A percentile compares a stretch with the other conserved stretches of the same genome.
Evolutionary conservation across 2,888 invertebrate species (phyloP).

Genomic region (Drosophila bunnanda): DNA sequence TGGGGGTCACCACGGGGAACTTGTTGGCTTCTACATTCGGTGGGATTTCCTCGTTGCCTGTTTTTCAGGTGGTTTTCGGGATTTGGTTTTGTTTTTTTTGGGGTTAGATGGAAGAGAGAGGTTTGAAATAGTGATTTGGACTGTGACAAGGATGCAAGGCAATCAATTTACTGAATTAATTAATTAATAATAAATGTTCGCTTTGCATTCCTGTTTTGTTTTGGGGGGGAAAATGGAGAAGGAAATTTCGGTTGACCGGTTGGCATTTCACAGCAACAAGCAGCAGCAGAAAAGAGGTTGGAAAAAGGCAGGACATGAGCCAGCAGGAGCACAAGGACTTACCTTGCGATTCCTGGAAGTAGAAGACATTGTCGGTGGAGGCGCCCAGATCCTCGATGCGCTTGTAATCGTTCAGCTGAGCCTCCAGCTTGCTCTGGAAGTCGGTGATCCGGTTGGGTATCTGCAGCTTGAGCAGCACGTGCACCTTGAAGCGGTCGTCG

Average conservation of each 20-base stretch:
- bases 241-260: background rate
- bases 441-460: slow-evolving; percentile 63
- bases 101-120: slow-evolving; percentile 2
- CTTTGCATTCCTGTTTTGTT: slow-evolving; percentile 1
- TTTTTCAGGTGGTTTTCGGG: background rate
- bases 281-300: slow-evolving; percentile 5
- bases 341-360: slow-evolving; percentile 74
- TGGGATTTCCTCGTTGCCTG: background rate
- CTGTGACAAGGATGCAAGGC: background rate
- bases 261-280: slow-evolving; percentile 22
- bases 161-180: background rate
- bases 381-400: slow-evolving; percentile 70
- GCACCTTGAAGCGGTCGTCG: slow-evolving; percentile 70
- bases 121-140: slow-evolving; percentile 1
- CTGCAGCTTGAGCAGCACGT: slow-evolving; percentile 74
- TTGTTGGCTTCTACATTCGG: background rate
- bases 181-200: background rate
- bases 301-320: background rate
- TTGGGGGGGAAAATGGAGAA: background rate
- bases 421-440: slow-evolving; percentile 57
- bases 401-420: slow-evolving; percentile 58
- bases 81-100: background rate
- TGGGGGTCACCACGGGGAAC: too few relatives aligned
- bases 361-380: slow-evolving; percentile 68
- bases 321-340: slow-evolving; percentile 54